A percentile compares a stretch with the other conserved stretches of the same genome.
These are phyloP conservation scores for Hippolais icterina DNA, from an alignment of 2,113 vertebrate species.

Conservation along the genomic window DNA sequence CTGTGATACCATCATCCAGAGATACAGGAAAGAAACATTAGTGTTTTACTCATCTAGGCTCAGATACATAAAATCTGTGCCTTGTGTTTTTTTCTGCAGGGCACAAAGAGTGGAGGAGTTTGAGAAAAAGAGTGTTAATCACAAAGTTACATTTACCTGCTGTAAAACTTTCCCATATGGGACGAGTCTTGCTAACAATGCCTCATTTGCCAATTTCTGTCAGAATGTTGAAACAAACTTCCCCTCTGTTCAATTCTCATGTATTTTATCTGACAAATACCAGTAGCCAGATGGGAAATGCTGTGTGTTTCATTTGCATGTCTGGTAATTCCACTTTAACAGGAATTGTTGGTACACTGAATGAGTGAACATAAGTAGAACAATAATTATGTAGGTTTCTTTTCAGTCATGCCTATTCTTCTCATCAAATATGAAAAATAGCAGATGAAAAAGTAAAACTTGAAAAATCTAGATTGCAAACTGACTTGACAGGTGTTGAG, in stretches of 20 bases:
- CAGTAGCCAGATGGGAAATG: background rate
- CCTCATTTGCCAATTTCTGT: background rate
- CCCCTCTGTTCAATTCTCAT: background rate
- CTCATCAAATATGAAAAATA: background rate
- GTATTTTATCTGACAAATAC: conserved; percentile 8
- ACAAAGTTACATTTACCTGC: background rate
- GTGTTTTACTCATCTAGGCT: background rate
- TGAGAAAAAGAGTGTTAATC: background rate
- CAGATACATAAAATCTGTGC: background rate
- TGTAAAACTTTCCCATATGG: background rate
- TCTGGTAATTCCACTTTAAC: background rate
- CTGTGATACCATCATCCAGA: background rate
- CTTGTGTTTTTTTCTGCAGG: background rate
- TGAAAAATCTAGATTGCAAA: background rate
- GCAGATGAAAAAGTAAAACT: background rate
- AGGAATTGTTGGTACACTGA: background rate
- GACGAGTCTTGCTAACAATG: background rate
- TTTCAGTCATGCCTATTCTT: background rate
- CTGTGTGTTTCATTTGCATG: conserved; percentile 13
- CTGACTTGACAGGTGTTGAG: background rate
- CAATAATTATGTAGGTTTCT: background rate
- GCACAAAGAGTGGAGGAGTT: background rate
- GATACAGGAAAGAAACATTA: background rate
- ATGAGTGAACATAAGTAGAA: background rate
- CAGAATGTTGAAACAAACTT: background rate